Base-by-base conservation (phyloP, 2,113 vertebrate genomes). In the Tretioscincus oriximinensis region DNA sequence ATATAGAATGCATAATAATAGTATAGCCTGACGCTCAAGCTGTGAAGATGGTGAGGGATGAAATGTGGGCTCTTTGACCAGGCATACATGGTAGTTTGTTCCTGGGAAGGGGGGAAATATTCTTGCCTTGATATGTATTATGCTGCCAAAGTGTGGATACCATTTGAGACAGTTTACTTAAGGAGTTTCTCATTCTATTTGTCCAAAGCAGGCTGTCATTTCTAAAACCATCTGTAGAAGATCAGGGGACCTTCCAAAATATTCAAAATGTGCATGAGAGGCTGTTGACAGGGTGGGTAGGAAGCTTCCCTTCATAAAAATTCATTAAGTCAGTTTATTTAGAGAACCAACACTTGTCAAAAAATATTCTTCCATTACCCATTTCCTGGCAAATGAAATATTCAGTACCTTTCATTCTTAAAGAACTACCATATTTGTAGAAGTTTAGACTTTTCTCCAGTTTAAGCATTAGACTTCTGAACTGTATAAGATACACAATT, bases 401-500 rank as follows among this genome's bases (percentile, higher is more conserved):
- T 61, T 71, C 68, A 28, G 45, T 63, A 22, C n/a, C 58, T 80
- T 60, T 18, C 45, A 67, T 77, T 77, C 63, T 77, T 29, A 64
- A 80, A 80, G 49, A n/a, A 26, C 35, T 31, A 41, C 5, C 5
- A 41, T 41, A 16, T 73, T 73, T 73, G 41, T 49, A 64, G 69
- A 47, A 68, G 26, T 47, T 80, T 71, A 71, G 58, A 64, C 69
- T 65, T 49, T 49, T 45, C 60, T 77, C 14, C 45, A 66, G 65
- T 54, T 73, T 73, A 65, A 65, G 18, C 21, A 49, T 73, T 66
- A 73, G 61, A 18, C 7, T 80, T 11, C 71, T 80, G 70, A 65
- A 73, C 28, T 80, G 70, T 14, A 65, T 11, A 80, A 28, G 8
- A 60, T 80, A 61, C 24, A 80, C 54, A 73, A n/a, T n/a, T n/a